Base-by-base conservation (phyloP, 2,113 vertebrate species). In the Pseudopodoces humilis region DNA sequence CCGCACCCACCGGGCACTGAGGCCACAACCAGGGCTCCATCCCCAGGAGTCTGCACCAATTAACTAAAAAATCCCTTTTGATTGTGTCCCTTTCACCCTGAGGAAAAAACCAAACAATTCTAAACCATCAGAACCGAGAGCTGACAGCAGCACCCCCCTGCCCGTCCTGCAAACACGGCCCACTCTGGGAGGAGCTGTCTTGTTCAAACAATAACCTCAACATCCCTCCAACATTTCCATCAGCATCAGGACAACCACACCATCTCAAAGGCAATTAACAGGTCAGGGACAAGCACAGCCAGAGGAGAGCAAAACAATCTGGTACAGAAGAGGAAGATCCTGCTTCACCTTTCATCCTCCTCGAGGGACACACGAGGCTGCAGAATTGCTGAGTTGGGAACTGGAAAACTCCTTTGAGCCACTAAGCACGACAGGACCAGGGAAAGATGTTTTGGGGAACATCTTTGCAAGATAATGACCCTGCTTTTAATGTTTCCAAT, bases 211-310 rank as follows among this genome's bases (percentile, higher is more conserved):
- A 11, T 4, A 80, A 86, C 71, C 79, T 88, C 41, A 86, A 23
- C 95, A 75, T 70, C 64, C 64, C 88, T 81, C 50, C 92, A 90
- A 5, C 77, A 56, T 31, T 63, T 90, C 94, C 88, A 58, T 3
- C 83, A 92, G 88, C 53, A 86, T 18, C 86, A 60, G 83, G 80
- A 71, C 91, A 89, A 71, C 41, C 94, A 86, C 88, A 88, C 60
- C 28, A 53, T 53, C 86, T 94, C 92, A 95, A 88, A 85, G 93
- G 86, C 95, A 95, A 94, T 95, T 93, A 94, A 44, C 81, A 69
- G 96, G 77, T 95, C 95, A 95, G 92, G 91, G 95, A 96, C 88
- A 69, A 60, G 91, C 79, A 62, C 39, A 77, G 71, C 80, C 82
- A 75, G 2, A 75, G 79, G 55, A 96, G n/a, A 93, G 77, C 86